Percentiles rank a stretch among this genome's conserved stretches.
These are phyloP conservation scores for Chromoteleia sp. DNA, from an alignment of 2,888 invertebrate genomes.

Conservation along the genomic window DNA sequence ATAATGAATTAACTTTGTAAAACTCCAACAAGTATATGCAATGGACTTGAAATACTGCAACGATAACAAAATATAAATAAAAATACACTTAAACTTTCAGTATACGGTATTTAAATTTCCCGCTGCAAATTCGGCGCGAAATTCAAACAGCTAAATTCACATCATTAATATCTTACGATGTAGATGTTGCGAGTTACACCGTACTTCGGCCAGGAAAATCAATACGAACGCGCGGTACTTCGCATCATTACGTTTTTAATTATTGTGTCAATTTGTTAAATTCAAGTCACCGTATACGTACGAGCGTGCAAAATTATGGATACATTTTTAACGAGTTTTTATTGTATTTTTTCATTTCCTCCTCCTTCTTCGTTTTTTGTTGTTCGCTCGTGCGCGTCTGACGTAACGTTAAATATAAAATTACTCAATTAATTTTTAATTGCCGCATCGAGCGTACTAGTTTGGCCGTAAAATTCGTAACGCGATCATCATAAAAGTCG, in stretches of 20 bases:
- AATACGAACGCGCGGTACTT: conserved; percentile 15
- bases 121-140: conserved; percentile 32
- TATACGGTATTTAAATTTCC: neutral
- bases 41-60: too few relatives aligned
- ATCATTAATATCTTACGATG: neutral
- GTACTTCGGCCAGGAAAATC: conserved; percentile 33
- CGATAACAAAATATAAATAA: too few relatives aligned
- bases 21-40: too few relatives aligned
- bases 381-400: neutral
- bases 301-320: conserved; percentile 25
- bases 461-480: conserved; percentile 36
- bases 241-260: conserved; percentile 48
- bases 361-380: neutral
- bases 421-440: conserved; percentile 57
- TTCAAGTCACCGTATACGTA: neutral
- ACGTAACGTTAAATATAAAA: conserved; percentile 36
- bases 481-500: conserved; percentile 53
- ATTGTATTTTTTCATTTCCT: neutral
- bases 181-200: conserved; percentile 14
- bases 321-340: conserved; percentile 11
- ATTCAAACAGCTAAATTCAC: too few relatives aligned
- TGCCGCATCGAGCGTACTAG: conserved; percentile 30
- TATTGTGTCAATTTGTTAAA: conserved; percentile 45
- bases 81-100: too few relatives aligned
- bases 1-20: too few relatives aligned